Evolutionary conservation across 2,797 vertebrate genomes (phyloP), one percentile per base, ranked within the genome.

Genomic region (Discoglossus pictus): DNA sequence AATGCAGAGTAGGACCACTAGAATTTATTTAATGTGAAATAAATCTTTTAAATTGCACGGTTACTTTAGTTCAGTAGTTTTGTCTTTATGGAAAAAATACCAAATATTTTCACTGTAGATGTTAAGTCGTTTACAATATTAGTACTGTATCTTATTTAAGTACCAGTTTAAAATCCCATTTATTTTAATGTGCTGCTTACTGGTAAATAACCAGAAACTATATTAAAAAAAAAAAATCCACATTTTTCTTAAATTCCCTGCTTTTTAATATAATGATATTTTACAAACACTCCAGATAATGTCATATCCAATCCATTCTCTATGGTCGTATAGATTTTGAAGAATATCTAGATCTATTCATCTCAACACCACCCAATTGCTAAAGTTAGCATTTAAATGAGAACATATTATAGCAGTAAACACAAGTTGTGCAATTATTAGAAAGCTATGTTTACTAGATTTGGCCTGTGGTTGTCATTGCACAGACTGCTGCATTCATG

Each of bases 11-110:
- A 52, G 68, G 61, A 71, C 68, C 68, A 71, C 68, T 71, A 71
- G 53, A 38, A 61, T 34, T n/a, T 71, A 43, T 71, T 40, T 51
- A 71, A 71, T 70, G 66, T 70, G 67, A 62, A 60, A 44, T 40
- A 2, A 44, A 20, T 27, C 51, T 50, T 50, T n/a, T 70, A 52
- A 63, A 34, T 35, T 55, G 60, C 51, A 63, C 36, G n/a, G 15
- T 42, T 63, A 31, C 40, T 24, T 34, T 58, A 52, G 53, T 27
- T 70, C 51, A 36, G 18, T 64, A 35, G 51, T 63, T 70, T 48
- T 51, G 31, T 39, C 47, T 38, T 53, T 13, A 18, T 5, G 9
- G 6, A 12, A 38, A 15, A 12, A 38, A 15, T 38, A 43, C 36
- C 24, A 47, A 52, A 54, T 27, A n/a, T 36, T 46, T 50, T 62